Evolutionary conservation across 2,113 vertebrate species (phyloP), one percentile per base, ranked within the genome.

Genomic region (Pogonocichla stellata): DNA sequence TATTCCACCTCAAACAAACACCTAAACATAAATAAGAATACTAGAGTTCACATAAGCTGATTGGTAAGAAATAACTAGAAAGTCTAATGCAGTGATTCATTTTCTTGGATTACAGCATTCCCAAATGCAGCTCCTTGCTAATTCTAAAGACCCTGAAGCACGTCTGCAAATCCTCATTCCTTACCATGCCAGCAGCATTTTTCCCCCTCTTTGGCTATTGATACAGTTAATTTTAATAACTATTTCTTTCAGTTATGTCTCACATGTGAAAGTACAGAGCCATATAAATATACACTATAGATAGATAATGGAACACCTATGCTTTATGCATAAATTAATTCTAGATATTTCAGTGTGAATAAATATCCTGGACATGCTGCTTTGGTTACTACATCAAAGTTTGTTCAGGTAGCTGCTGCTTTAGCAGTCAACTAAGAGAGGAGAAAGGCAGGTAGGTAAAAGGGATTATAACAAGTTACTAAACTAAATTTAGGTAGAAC

Each of bases 71-170:
- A 47, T 60, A 84, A 78, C 43, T 57, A 61, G 10, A 28, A 91
- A 69, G 29, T 38, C 60, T 77, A 90, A 60, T 8, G 26, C 58
- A 80, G 36, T 29, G 67, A 80, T 61, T 64, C 5, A 33, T 81
- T 67, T 91, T 79, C 73, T 58, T 72, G 48, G 51, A 81, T 82
- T 88, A 92, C 80, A 91, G 61, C 40, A 85, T 47, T 93, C 57
- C 57, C 48, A 80, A 83, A 69, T 18, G 64, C 19, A 88, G 43
- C 12, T 84, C 70, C 62, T 74, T 54, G 13, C 51, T 74, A 69
- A 82, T 72, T 71, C 78, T 36, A 13, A 91, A 78, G 29, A 67
- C 26, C 36, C 43, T 10, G 4, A 75, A 67, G 75, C 53, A 65
- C 0, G 0, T 57, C 48, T 85, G 13, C 31, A 92, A 50, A 64